phyloP scores from a whole-genome alignment of 2,113 vertebrate genomes.

The Sitta europaea region DNA sequence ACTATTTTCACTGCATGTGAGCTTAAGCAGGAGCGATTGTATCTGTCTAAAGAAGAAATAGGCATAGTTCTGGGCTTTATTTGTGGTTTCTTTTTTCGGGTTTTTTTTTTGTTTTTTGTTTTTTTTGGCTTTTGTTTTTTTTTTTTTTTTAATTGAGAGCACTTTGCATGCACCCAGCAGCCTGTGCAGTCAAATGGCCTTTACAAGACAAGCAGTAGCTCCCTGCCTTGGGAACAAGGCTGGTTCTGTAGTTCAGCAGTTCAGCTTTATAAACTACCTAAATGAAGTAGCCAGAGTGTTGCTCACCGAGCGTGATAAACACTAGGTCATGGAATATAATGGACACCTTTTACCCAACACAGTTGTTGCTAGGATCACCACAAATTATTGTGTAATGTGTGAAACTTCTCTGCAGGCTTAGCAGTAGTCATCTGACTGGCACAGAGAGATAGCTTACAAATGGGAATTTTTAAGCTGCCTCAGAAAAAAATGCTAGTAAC shows the following conservation, averaged over 20 bases:
- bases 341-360: not conserved
- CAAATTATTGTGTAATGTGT: not conserved
- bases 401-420: not conserved
- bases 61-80: not conserved
- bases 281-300: not conserved
- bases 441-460: not conserved
- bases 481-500: not conserved
- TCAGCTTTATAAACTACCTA: not conserved
- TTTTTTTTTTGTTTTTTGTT: too few species aligned
- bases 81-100: not conserved
- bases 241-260: not conserved
- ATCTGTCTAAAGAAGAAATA: not conserved
- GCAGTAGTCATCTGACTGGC: not conserved
- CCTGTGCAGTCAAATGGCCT: not conserved
- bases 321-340: constrained; percentile 9
- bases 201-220: not conserved
- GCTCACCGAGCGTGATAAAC: not conserved
- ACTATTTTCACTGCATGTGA: not conserved
- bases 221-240: not conserved
- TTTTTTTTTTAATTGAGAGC: not conserved
- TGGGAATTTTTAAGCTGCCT: not conserved
- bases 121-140: too few species aligned
- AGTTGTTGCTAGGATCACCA: constrained; percentile 43
- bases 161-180: not conserved
- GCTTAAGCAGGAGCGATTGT: not conserved